phyloP scores from a whole-genome alignment of 2,888 invertebrate species.

The Plusia festucae region DNA sequence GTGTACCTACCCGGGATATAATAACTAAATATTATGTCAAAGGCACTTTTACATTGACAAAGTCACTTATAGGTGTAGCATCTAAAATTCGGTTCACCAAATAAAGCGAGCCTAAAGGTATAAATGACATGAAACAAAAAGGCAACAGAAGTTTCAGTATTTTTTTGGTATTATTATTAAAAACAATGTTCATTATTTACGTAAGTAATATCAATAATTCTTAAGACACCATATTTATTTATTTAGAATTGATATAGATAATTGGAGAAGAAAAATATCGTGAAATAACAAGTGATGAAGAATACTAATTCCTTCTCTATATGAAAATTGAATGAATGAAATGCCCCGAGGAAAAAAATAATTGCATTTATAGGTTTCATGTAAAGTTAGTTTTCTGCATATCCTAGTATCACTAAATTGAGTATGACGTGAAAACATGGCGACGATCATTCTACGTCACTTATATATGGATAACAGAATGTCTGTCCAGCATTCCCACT shows the following conservation, averaged over 20 bases:
- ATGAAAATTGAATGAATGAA: too few species aligned
- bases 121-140: not conserved
- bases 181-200: too few species aligned
- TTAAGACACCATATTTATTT: too few species aligned
- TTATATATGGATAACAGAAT: slow-evolving; percentile 18
- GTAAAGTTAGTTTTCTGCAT: slow-evolving; percentile 12
- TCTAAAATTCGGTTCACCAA: slow-evolving; percentile 5
- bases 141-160: slow-evolving; percentile 12
- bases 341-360: too few species aligned
- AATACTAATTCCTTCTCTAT: too few species aligned
- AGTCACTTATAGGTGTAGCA: not conserved
- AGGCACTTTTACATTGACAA: too few species aligned
- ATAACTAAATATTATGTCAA: slow-evolving; percentile 17
- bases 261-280: too few species aligned
- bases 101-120: slow-evolving; percentile 9
- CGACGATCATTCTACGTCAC: slow-evolving; percentile 20
- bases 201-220: too few species aligned
- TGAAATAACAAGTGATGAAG: too few species aligned
- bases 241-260: too few species aligned
- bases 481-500: slow-evolving; percentile 1
- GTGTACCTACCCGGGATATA: not conserved
- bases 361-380: too few species aligned
- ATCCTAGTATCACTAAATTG: not conserved
- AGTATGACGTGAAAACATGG: slow-evolving; percentile 22
- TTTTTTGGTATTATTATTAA: too few species aligned